These are phyloP conservation scores for Phoronis australis DNA, from an alignment of 2,888 invertebrate genomes.

Conservation along the genomic window DNA sequence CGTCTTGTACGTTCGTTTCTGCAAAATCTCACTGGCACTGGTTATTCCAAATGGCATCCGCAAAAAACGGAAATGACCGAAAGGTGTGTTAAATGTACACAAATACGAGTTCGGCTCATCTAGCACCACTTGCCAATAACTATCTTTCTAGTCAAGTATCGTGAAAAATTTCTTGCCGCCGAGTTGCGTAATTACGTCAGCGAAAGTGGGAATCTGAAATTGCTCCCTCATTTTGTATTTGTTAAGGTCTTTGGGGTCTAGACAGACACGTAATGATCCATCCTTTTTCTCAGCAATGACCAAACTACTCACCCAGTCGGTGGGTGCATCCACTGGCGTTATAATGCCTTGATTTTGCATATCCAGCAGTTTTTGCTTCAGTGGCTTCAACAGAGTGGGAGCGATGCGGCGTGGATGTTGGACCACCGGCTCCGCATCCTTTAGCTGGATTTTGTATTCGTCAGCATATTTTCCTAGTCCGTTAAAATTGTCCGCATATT, in stretches of 20 bases:
- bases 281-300: neutral
- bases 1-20: too few species aligned
- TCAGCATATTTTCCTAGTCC: too few species aligned
- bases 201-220: neutral
- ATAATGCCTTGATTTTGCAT: neutral
- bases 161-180: neutral
- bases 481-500: too few species aligned
- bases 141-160: neutral
- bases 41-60: too few species aligned
- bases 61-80: too few species aligned
- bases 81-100: constrained; percentile 2
- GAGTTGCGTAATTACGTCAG: neutral
- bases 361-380: too few species aligned
- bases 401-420: too few species aligned
- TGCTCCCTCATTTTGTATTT: neutral
- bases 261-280: neutral
- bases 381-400: too few species aligned
- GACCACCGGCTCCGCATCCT: too few species aligned
- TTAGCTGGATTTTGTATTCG: too few species aligned
- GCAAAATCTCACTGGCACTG: too few species aligned
- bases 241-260: neutral
- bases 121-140: neutral
- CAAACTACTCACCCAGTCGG: neutral
- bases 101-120: neutral
- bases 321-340: neutral